Evolutionary conservation across 2,797 vertebrate species (phyloP).

Genomic region (Melanotaenia pygmaea): DNA sequence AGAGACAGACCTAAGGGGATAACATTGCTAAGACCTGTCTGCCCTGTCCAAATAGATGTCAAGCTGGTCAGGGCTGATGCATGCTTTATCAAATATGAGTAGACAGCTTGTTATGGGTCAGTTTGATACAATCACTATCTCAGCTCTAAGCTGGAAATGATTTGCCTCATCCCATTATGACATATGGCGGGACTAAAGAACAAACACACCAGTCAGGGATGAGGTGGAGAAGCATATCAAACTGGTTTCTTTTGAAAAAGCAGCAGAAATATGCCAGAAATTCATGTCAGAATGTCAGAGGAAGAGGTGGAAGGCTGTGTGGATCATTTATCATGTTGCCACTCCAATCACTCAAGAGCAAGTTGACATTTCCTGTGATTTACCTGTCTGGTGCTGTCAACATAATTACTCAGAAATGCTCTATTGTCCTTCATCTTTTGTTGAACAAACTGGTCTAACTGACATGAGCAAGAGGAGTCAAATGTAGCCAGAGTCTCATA

Average conservation of each 20-base stretch:
- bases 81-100: conserved; percentile 77
- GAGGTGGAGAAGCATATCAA: conserved; percentile 55
- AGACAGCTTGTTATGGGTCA: conserved; percentile 82
- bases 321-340: conserved; percentile 23
- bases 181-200: conserved; percentile 48
- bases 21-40: conserved; percentile 53
- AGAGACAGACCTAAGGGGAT: not conserved
- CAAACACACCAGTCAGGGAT: conserved; percentile 38
- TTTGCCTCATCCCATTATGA: conserved; percentile 69
- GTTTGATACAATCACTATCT: conserved; percentile 77
- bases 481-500: conserved; percentile 11
- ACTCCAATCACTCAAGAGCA: conserved; percentile 38
- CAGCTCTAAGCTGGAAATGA: conserved; percentile 68
- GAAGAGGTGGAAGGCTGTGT: not conserved
- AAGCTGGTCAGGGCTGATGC: conserved; percentile 60
- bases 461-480: conserved; percentile 21
- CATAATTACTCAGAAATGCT: conserved; percentile 41
- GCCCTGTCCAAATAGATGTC: conserved; percentile 60
- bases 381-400: conserved; percentile 49
- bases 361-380: conserved; percentile 46
- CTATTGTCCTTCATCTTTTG: conserved; percentile 28
- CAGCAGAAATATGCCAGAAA: conserved; percentile 36
- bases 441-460: conserved; percentile 29
- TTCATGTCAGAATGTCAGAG: conserved; percentile 41
- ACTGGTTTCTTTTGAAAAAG: conserved; percentile 22